Base-by-base conservation (phyloP, 2,888 invertebrate genomes). In the Adelphocoris suturalis region DNA sequence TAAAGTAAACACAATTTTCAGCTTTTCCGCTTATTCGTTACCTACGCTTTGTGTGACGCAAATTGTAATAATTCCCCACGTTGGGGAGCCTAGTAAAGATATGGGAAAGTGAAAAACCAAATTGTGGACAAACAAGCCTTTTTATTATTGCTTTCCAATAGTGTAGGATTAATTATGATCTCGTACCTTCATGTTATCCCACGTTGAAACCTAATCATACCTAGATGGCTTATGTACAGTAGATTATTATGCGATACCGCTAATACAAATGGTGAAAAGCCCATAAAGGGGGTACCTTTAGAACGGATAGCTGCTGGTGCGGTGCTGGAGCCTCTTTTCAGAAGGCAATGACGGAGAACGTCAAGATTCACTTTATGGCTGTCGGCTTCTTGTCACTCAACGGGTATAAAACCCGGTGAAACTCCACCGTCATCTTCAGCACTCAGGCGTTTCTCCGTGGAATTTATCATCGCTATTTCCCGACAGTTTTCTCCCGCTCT, bases 301-400 rank as follows among this genome's bases (percentile, higher is more conserved):
- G 52, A 52, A 37, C 3, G 37, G 37, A 37, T 7, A 3, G n/a
- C 81, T 23, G 81, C 7, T 37, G 28, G 78, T 4, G 37, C 2
- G 37, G 11, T 0, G 46, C n/a, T n/a, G 82, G 52, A 14, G 23
- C 27, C 68, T 68, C 23, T 27, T 19, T 68, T 68, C 68, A 27
- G 5, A 23, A 46, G 47, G 23, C 75, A 86, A 37, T 46, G 75
- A 13, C 75, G 46, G n/a, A 47, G 75, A 75, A 86, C 86, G 86
- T 86, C 86, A 86, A 86, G 86, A 86, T 86, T 86, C 86, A 86
- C 86, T 86, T 86, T 75, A 86, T 75, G 86, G 86, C 75, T 75
- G 86, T 68, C 86, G 28, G 86, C 75, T 61, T 86, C 75, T 75
- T 68, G 86, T 86, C 86, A 86, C 75, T 86, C 75, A 82, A 82